Base-by-base conservation (phyloP, 2,797 vertebrate genomes). In the Eulemur coronatus region DNA sequence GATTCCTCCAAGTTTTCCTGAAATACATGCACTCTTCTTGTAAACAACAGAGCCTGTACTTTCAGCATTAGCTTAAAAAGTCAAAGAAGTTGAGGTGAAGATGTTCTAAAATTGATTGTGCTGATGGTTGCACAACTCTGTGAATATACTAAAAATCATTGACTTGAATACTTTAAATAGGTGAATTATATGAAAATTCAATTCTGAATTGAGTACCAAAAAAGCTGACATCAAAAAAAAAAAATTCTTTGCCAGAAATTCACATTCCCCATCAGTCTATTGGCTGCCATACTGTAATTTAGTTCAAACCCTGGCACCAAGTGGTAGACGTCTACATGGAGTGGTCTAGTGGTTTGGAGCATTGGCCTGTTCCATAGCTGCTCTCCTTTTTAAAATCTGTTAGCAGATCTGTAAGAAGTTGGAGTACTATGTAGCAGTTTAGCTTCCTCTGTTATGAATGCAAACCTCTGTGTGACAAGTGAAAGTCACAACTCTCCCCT, bases 311-410 rank as follows among this genome's bases (percentile, higher is more conserved):
- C 1, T 22, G 28, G 61, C 41, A 13, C 70, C n/a, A 38, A 63
- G 24, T 82, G 14, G 33, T 14, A 48, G 30, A 38, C 0, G 4
- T 52, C 50, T 50, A 1, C 3, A 0, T 7, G 24, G 30, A 28
- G 18, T 57, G 50, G 8, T 22, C 38, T 81, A 20, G 30, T 12
- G 15, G 7, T 52, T 13, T 43, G n/a, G 41, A 22, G 2, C 6
- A 20, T 8, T 11, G 4, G 13, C 38, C 24, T 61, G 7, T 75
- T 28, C 41, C n/a, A n/a, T 63, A 3, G 15, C 41, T 41, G 12
- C 3, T 76, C 30, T 72, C 38, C 12, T 46, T 46, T 46, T 46
- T 46, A 46, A 46, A 46, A 46, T 46, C 43, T 46, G 43, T 46
- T 46, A 46, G 43, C 2, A 75, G n/a, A 48, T 18, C 17, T 17